Evolutionary conservation across 2,797 vertebrate species (phyloP).

Genomic region (Alcedo atthis): DNA sequence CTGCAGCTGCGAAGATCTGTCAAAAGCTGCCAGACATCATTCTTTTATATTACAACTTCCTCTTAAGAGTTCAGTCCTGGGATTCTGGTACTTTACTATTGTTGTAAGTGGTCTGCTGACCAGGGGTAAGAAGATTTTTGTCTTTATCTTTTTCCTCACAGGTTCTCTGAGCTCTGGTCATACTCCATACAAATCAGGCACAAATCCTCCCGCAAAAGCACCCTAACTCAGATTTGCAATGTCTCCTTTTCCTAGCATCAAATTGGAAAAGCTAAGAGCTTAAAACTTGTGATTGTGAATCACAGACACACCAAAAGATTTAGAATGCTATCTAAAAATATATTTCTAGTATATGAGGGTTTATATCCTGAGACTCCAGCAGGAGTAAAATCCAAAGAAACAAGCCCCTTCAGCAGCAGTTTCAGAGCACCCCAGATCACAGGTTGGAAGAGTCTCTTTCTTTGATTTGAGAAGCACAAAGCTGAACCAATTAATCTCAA

Average conservation of each 20-base stretch:
- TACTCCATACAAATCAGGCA: neutral
- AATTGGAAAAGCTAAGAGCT: slow-evolving; percentile 22
- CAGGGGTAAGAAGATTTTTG: neutral
- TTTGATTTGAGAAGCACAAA: neutral
- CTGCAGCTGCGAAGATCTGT: neutral
- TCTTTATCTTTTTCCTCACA: neutral
- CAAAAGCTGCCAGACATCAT: neutral
- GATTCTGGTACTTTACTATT: neutral
- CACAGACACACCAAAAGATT: neutral
- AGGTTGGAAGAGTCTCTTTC: neutral
- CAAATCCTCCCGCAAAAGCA: neutral
- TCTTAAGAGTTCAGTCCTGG: neutral
- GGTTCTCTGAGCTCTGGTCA: neutral
- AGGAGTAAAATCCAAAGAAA: neutral
- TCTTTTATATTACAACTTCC: neutral
- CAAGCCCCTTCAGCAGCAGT: neutral
- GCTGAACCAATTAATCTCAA: neutral
- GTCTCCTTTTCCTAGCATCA: neutral
- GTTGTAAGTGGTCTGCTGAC: neutral
- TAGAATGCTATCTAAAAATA: neutral
- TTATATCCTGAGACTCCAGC: neutral
- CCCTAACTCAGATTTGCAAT: neutral
- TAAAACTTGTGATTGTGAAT: neutral
- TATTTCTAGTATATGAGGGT: neutral
- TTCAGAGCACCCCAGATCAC: neutral